These are phyloP conservation scores for Biston betularia DNA, from an alignment of 2,888 invertebrate genomes.

Conservation along the genomic window DNA sequence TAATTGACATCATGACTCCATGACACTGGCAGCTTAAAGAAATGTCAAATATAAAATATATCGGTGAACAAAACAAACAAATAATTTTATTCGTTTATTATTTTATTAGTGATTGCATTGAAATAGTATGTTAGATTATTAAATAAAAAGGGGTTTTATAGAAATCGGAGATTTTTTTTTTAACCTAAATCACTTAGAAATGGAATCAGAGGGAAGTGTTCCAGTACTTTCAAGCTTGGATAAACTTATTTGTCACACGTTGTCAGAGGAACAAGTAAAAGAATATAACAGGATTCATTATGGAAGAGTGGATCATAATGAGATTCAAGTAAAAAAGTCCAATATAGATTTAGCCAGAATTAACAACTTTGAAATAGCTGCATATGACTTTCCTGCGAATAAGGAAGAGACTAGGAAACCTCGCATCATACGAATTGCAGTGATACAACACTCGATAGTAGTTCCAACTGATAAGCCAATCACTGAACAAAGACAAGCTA, in stretches of 20 bases:
- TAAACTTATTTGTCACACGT: slow-evolving; percentile 57
- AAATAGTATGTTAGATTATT: too few species aligned
- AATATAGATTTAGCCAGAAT: slow-evolving; percentile 78
- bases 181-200: background rate
- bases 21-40: too few species aligned
- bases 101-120: too few species aligned
- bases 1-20: too few species aligned
- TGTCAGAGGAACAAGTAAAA: slow-evolving; percentile 81
- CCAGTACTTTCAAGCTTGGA: slow-evolving; percentile 66
- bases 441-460: slow-evolving; percentile 95
- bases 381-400: slow-evolving; percentile 89
- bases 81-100: too few species aligned
- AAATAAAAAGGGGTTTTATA: too few species aligned
- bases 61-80: background rate
- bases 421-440: slow-evolving; percentile 92
- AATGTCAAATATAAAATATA: too few species aligned
- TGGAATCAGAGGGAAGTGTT: slow-evolving; percentile 7
- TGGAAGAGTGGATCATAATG: slow-evolving; percentile 88
- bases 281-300: slow-evolving; percentile 92
- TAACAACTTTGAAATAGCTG: slow-evolving; percentile 90
- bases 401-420: slow-evolving; percentile 90
- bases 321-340: slow-evolving; percentile 80
- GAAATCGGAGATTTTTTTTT: too few species aligned
- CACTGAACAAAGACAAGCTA: slow-evolving; percentile 90
- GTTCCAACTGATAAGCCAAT: slow-evolving; percentile 91